phyloP scores from a whole-genome alignment of 2,888 invertebrate genomes.

The Heteromyza rotundicornis region DNA sequence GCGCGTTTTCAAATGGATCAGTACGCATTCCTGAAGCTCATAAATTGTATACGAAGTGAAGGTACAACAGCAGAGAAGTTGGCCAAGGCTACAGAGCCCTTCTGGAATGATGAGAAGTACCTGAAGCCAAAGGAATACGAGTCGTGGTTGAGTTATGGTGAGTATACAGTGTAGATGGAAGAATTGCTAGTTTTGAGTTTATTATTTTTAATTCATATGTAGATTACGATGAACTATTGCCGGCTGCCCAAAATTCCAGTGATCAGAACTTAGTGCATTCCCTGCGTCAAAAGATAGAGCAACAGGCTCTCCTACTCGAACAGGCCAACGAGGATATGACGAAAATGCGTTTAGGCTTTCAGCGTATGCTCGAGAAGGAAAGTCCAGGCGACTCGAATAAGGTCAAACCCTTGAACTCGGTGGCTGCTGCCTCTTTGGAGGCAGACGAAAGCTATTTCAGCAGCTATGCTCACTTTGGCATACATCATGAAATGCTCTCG shows the following conservation, averaged over 20 bases:
- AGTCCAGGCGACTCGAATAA: conserved; percentile 40
- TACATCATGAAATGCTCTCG: conserved; percentile 93
- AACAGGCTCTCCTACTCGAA: conserved; percentile 67
- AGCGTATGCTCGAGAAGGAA: conserved; percentile 44
- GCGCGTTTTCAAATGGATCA: conserved; percentile 77
- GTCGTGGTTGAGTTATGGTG: conserved; percentile 84
- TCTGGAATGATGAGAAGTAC: conserved; percentile 81
- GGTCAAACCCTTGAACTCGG: conserved; percentile 44
- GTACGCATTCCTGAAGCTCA: conserved; percentile 80
- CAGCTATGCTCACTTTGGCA: conserved; percentile 88
- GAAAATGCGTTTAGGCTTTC: conserved; percentile 52
- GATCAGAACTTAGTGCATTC: conserved; percentile 24
- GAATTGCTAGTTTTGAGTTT: too few species aligned
- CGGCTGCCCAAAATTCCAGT: background rate
- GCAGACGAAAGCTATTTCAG: conserved; percentile 81
- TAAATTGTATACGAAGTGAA: conserved; percentile 78
- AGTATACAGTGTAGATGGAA: conserved; percentile 37
- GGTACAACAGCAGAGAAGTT: conserved; percentile 67
- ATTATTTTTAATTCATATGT: too few species aligned
- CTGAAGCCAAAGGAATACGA: conserved; percentile 79
- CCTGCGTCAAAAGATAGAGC: conserved; percentile 65
- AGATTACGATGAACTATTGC: conserved; percentile 20
- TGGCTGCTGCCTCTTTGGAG: conserved; percentile 65
- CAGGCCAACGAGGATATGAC: conserved; percentile 64
- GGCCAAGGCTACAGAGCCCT: conserved; percentile 63